Percentiles rank a stretch among this genome's conserved stretches.
Conservation (phyloP, 2,113 vertebrate species). For the Proterorhinus semilunaris region DNA sequence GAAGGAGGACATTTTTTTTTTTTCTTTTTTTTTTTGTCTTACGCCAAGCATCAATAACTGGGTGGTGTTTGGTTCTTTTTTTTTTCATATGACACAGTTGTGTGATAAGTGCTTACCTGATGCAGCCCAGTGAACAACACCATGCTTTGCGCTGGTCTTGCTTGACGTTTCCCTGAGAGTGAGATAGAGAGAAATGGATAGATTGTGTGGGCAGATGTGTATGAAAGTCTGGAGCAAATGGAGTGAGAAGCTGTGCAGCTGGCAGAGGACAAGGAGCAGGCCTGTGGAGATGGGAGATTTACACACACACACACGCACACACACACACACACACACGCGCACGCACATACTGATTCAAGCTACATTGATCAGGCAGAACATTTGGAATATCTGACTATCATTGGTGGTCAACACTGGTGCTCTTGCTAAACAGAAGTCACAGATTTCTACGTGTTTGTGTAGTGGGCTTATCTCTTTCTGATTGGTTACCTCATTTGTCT, state of each 20-base stretch:
- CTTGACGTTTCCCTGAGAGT: conserved; percentile 17
- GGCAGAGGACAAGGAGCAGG: conserved; percentile 64
- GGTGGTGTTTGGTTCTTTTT: conserved; percentile 34
- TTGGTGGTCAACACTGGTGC: not conserved
- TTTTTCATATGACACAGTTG: conserved; percentile 34
- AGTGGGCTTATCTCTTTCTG: too few relatives aligned
- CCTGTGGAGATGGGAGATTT: conserved; percentile 46
- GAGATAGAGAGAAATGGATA: conserved; percentile 32
- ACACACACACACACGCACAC: conserved; percentile 16
- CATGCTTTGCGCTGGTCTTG: conserved; percentile 22
- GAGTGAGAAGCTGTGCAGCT: conserved; percentile 76
- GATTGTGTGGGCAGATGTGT: conserved; percentile 71
- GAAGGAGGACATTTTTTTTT: conserved; percentile 20
- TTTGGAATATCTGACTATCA: not conserved
- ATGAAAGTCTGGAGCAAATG: conserved; percentile 76
- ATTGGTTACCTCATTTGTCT: too few relatives aligned
- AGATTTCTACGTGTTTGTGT: too few relatives aligned
- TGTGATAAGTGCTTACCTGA: conserved; percentile 30
- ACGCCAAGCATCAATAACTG: conserved; percentile 36
- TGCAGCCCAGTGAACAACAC: conserved; percentile 16
- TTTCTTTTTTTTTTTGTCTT: conserved; percentile 8
- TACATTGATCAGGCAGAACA: conserved; percentile 5
- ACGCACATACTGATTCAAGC: conserved; percentile 13
- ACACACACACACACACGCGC: conserved; percentile 36
- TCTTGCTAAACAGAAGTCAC: too few relatives aligned